phyloP scores from a whole-genome alignment of 2,888 invertebrate species.

The Ditula angustiorana region DNA sequence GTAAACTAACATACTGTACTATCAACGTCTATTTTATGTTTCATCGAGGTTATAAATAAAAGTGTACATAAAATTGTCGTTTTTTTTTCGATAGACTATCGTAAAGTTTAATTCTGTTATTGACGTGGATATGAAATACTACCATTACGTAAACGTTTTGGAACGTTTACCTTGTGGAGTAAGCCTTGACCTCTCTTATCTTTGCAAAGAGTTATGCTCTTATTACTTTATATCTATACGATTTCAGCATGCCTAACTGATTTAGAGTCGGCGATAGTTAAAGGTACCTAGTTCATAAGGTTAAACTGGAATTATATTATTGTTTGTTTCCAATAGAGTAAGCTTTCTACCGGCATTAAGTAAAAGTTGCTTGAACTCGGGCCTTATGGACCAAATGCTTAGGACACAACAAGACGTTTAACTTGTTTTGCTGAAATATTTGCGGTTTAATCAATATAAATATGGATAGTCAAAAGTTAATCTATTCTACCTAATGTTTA shows the following conservation, averaged over 20 bases:
- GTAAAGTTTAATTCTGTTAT: constrained; percentile 17
- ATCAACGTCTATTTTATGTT: constrained; percentile 41
- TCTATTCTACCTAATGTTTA: not conserved
- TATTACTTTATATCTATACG: constrained; percentile 1
- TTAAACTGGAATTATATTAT: not conserved
- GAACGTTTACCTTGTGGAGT: constrained; percentile 13
- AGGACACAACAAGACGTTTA: not conserved
- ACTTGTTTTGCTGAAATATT: not conserved
- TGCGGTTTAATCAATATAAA: not conserved
- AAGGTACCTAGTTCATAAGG: not conserved
- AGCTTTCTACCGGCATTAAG: not conserved
- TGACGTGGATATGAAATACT: constrained; percentile 4
- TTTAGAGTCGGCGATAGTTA: not conserved
- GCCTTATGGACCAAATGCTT: not conserved
- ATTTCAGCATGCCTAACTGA: not conserved
- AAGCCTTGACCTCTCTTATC: constrained; percentile 34
- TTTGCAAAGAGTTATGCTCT: constrained; percentile 8
- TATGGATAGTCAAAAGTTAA: not conserved
- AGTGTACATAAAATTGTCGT: constrained; percentile 26
- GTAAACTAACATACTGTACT: constrained; percentile 55
- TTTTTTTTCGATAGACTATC: constrained; percentile 24
- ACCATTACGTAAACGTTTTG: constrained; percentile 24
- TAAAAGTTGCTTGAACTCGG: not conserved
- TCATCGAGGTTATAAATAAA: constrained; percentile 35
- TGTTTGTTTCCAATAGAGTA: not conserved